Evolutionary conservation across 2,797 vertebrate species (phyloP).

Genomic region (Botia almorhae): DNA sequence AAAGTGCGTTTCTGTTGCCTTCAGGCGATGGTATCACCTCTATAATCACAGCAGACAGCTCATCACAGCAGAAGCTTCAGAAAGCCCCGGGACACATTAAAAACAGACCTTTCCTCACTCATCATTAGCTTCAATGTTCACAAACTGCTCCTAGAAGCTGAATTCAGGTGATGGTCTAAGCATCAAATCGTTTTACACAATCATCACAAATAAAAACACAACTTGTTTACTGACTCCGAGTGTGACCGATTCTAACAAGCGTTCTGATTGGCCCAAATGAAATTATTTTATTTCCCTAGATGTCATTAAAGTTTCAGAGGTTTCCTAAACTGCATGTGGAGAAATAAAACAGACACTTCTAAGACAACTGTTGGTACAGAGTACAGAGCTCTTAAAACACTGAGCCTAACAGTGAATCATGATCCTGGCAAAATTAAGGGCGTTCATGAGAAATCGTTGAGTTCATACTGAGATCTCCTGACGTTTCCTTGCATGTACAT

Average conservation of each 20-base stretch:
- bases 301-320: neutral
- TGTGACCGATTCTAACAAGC: no score
- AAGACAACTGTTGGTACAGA: neutral
- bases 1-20: slow-evolving; percentile 61
- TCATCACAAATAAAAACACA: neutral
- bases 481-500: no score
- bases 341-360: neutral
- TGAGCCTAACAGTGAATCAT: no score
- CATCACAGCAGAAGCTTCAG: slow-evolving; percentile 69
- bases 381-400: no score
- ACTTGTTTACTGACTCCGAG: no score
- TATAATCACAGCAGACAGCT: slow-evolving; percentile 57
- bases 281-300: no score
- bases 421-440: neutral
- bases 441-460: neutral
- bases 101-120: slow-evolving; percentile 77
- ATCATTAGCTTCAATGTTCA: slow-evolving; percentile 67
- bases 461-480: neutral
- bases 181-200: slow-evolving; percentile 17
- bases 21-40: slow-evolving; percentile 65
- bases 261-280: no score
- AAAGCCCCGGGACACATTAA: slow-evolving; percentile 68
- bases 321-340: neutral
- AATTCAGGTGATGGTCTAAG: slow-evolving; percentile 24
- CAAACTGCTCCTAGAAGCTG: slow-evolving; percentile 57